These are phyloP conservation scores for Lycaena phlaeas DNA, from an alignment of 2,888 invertebrate species.

Conservation along the genomic window DNA sequence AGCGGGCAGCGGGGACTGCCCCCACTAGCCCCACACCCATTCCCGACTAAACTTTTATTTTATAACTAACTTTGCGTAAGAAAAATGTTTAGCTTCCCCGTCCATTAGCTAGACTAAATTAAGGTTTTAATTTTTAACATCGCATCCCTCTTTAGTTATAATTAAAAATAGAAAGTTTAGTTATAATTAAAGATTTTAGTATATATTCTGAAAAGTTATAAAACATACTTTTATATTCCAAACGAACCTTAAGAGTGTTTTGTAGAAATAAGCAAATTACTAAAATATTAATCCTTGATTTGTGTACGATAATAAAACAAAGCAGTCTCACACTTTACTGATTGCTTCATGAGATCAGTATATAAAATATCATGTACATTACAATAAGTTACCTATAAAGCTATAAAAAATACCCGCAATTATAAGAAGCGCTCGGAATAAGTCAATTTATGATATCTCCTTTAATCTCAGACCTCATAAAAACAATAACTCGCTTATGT, in stretches of 20 bases:
- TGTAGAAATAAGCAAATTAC: too few species aligned
- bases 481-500: slow-evolving; percentile 42
- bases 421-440: slow-evolving; percentile 2
- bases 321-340: too few species aligned
- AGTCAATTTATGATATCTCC: slow-evolving; percentile 5
- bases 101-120: slow-evolving; percentile 49
- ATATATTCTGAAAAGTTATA: too few species aligned
- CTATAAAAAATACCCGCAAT: too few species aligned
- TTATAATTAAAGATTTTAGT: too few species aligned
- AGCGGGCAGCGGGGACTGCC: slow-evolving; percentile 26
- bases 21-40: slow-evolving; percentile 18
- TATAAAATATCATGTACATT: too few species aligned
- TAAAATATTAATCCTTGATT: too few species aligned
- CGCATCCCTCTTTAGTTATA: slow-evolving; percentile 19
- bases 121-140: slow-evolving; percentile 44
- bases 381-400: neutral
- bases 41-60: slow-evolving; percentile 41
- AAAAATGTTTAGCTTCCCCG: slow-evolving; percentile 45
- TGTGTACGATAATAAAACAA: too few species aligned
- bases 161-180: too few species aligned
- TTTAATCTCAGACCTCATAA: slow-evolving; percentile 21
- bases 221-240: too few species aligned
- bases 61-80: slow-evolving; percentile 32
- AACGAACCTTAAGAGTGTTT: too few species aligned
- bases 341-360: too few species aligned